Percentiles rank a stretch among this genome's conserved stretches.
These are phyloP conservation scores for Dermatemys mawii DNA, from an alignment of 2,113 vertebrate species.

Conservation along the genomic window DNA sequence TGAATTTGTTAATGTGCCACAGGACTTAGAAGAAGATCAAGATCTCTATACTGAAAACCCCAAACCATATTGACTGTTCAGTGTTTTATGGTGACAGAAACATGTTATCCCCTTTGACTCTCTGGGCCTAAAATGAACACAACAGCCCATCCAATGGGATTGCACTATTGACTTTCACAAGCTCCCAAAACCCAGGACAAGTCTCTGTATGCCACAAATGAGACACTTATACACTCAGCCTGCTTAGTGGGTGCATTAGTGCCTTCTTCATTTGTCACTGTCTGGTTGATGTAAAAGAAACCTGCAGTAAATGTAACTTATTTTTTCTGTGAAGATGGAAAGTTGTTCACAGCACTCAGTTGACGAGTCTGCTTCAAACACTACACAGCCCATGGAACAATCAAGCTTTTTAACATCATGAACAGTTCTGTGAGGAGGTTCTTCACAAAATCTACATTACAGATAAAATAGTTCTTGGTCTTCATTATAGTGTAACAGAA, in stretches of 20 bases:
- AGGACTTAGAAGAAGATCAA: background rate
- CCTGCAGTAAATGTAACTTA: fast-evolving
- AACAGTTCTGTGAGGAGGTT: background rate
- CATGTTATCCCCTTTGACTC: background rate
- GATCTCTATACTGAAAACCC: background rate
- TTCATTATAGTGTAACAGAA: background rate
- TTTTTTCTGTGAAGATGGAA: background rate
- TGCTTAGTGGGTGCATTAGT: background rate
- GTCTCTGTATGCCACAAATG: background rate
- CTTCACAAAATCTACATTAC: background rate
- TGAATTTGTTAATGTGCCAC: background rate
- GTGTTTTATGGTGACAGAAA: background rate
- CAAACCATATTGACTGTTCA: background rate
- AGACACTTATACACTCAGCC: background rate
- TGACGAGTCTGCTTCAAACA: background rate
- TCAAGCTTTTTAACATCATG: background rate
- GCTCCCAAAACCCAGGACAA: background rate
- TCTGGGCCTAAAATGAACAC: background rate
- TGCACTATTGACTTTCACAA: background rate
- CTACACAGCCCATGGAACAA: background rate
- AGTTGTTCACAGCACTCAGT: background rate
- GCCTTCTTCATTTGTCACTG: background rate
- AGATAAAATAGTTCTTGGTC: background rate
- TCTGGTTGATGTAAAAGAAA: background rate
- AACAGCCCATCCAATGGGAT: background rate